Evolutionary conservation across 1,140 invertebrate genomes (phyloP).

Genomic region (Littorina saxatilis): DNA sequence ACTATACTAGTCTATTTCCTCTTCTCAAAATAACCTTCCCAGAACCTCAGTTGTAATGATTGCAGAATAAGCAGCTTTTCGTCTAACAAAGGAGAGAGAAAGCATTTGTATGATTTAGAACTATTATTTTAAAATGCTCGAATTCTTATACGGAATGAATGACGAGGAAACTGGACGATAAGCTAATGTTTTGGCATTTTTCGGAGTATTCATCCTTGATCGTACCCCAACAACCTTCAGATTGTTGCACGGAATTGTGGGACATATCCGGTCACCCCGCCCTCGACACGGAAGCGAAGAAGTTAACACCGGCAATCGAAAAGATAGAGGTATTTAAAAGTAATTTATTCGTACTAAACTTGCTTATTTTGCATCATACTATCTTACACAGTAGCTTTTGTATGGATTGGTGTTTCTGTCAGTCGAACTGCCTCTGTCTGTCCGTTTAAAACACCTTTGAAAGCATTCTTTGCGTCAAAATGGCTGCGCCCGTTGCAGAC

Average conservation of each 20-base stretch:
- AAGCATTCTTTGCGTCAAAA: constrained; percentile 2
- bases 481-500: constrained; percentile 23
- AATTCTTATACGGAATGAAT: no score
- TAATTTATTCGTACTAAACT: not conserved
- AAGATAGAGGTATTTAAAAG: not conserved
- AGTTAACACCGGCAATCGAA: not conserved
- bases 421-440: not conserved
- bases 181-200: no score
- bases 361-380: not conserved
- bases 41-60: no score
- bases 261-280: constrained; percentile 40
- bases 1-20: no score
- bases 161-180: no score
- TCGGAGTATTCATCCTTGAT: no score
- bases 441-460: not conserved
- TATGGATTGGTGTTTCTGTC: no score
- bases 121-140: no score
- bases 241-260: constrained; percentile 3
- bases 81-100: no score
- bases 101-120: no score
- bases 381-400: not conserved
- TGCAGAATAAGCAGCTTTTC: no score
- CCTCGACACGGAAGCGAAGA: constrained; percentile 40
- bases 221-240: constrained; percentile 19
- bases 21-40: no score